Evolutionary conservation across 2,797 vertebrate species (phyloP), one percentile per base, ranked within the genome.

Genomic region (Phataginus tricuspis): DNA sequence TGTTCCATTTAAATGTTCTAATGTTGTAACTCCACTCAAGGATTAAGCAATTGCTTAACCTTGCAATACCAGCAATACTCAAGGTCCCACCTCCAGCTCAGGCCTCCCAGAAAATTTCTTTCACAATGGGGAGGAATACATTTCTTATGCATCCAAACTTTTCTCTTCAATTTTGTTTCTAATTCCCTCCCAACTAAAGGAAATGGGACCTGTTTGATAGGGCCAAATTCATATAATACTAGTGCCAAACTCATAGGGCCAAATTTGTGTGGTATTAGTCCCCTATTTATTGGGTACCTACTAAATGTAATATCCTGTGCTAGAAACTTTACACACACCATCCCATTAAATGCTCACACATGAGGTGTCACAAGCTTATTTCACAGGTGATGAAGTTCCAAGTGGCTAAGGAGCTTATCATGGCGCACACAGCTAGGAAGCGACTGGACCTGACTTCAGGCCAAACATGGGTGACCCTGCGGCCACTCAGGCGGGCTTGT

Each of bases 381-480:
- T 45, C 37, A 31, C 4, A 80, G 51, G 72, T 37, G 29, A 66
- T 1, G 16, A 34, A 14, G 55, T 55, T 34, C 25, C 4, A 16
- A 2, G 14, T n/a, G 21, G 23, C 19, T 5, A 27, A 55, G 31
- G n/a, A 64, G n/a, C 45, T 7, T 31, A 9, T 16, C 55, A 3
- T 18, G n/a, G 14, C 4, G 0, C 15, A 23, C 27, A 7, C 39
- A 53, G 15, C 57, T 68, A 51, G 5, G 42, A n/a, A 5, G 4
- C 27, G 27, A 11, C 18, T 0, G 1, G 53, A 8, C 12, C 39
- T 51, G 51, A n/a, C 0, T 42, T 42, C 31, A 8, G 37, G 1
- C 2, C 34, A 79, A n/a, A 63, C 11, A 31, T 31, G 5, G 6
- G 45, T 57, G 49, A 57, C 42, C 27, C 27, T 15, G 55, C 25